Conservation (phyloP, 1,140 invertebrate species). For the Probaryconus sp. region DNA sequence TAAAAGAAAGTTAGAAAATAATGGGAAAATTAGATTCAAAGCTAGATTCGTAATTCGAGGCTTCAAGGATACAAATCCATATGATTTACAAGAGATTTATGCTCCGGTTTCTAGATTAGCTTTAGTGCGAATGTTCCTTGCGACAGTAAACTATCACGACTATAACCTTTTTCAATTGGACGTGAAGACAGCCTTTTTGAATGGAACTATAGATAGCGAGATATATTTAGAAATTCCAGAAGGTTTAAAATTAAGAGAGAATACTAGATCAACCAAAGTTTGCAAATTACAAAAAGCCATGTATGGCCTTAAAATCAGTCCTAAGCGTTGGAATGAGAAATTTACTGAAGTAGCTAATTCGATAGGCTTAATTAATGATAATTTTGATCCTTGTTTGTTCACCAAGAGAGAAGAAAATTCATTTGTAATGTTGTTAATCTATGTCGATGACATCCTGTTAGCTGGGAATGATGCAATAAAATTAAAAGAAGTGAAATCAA, state of each 20-base stretch:
- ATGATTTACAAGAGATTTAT: constrained; percentile 17
- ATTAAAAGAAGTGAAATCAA: too few relatives aligned
- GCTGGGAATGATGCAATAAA: too few relatives aligned
- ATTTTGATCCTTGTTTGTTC: constrained; percentile 1
- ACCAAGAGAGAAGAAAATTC: neutral
- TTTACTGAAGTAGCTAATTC: constrained; percentile 16
- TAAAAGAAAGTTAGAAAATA: too few relatives aligned
- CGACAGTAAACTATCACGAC: constrained; percentile 22
- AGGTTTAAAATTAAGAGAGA: constrained; percentile 19
- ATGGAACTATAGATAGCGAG: constrained; percentile 65
- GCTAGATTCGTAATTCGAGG: constrained; percentile 12
- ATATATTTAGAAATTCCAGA: constrained; percentile 73
- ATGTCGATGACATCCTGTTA: too few relatives aligned
- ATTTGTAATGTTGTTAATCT: too few relatives aligned
- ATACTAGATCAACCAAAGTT: constrained; percentile 16
- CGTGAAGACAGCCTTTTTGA: constrained; percentile 66
- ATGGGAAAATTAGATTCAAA: constrained; percentile 19
- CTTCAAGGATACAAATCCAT: constrained; percentile 18
- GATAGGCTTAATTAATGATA: neutral
- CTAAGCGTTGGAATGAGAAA: constrained; percentile 59
- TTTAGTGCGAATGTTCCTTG: constrained; percentile 21
- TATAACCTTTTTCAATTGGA: constrained; percentile 64
- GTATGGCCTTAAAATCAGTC: constrained; percentile 64
- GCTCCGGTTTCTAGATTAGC: constrained; percentile 27
- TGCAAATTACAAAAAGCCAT: constrained; percentile 59